Percentiles rank a stretch among this genome's conserved stretches.
Evolutionary conservation across 2,113 vertebrate genomes (phyloP).

Genomic region (Neomonachus schauinslandi): DNA sequence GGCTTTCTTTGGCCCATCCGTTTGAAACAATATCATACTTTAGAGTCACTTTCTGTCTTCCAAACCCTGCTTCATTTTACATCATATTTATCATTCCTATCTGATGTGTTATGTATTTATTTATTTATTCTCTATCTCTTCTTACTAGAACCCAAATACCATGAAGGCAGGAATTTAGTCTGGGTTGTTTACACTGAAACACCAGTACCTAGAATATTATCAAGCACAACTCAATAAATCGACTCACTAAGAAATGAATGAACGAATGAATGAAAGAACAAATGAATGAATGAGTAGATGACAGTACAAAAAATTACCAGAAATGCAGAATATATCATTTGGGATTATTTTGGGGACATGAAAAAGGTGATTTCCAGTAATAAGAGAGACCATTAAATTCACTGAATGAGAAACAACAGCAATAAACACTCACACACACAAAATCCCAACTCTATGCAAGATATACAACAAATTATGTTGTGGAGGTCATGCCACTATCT

Average conservation of each 20-base stretch:
- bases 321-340: not conserved
- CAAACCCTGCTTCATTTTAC: not conserved
- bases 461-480: not conserved
- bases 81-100: not conserved
- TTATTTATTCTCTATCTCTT: not conserved
- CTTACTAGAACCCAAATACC: not conserved
- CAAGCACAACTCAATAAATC: not conserved
- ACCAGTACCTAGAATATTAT: not conserved
- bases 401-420: not conserved
- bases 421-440: not conserved
- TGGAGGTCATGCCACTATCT: not conserved
- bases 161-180: not conserved
- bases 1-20: not conserved
- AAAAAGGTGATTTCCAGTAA: conserved; percentile 9
- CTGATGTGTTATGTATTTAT: not conserved
- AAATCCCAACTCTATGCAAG: not conserved
- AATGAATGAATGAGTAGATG: not conserved
- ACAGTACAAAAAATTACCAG: not conserved
- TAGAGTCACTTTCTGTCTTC: not conserved
- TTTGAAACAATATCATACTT: not conserved
- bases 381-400: not conserved
- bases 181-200: not conserved
- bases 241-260: not conserved
- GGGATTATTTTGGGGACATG: not conserved
- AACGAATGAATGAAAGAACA: not conserved